Percentiles rank a stretch among this genome's conserved stretches.
Evolutionary conservation across 2,797 vertebrate genomes (phyloP).

Genomic region (Jordanella pulchra): DNA sequence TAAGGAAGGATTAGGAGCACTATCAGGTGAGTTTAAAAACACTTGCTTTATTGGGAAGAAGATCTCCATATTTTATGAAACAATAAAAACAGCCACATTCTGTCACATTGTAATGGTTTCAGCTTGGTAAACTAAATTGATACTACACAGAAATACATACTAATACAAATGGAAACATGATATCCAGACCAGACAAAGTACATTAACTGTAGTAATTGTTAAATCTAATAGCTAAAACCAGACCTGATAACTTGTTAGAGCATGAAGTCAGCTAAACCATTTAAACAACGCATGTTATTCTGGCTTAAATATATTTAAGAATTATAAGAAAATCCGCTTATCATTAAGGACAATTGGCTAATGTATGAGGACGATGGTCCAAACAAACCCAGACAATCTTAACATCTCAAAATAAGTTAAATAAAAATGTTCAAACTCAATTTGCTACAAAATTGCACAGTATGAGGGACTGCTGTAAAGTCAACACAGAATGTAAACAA

Average conservation of each 20-base stretch:
- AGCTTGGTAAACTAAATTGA: background rate
- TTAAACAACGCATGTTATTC: too few relatives aligned
- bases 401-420: background rate
- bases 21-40: slow-evolving; percentile 57
- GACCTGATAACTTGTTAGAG: background rate
- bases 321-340: background rate
- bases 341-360: background rate
- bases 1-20: slow-evolving; percentile 46
- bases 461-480: too few relatives aligned
- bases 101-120: background rate
- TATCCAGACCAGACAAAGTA: background rate
- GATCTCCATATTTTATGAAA: slow-evolving; percentile 8
- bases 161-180: background rate
- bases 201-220: background rate
- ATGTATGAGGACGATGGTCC: background rate
- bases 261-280: too few relatives aligned
- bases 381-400: background rate
- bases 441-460: too few relatives aligned
- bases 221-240: background rate
- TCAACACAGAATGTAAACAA: too few relatives aligned
- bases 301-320: background rate
- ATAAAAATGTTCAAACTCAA: too few relatives aligned
- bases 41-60: slow-evolving; percentile 39
- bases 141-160: too few relatives aligned
- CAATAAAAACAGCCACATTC: background rate